These are phyloP conservation scores for Nycteola revayana DNA, from an alignment of 2,888 invertebrate species.

Conservation along the genomic window DNA sequence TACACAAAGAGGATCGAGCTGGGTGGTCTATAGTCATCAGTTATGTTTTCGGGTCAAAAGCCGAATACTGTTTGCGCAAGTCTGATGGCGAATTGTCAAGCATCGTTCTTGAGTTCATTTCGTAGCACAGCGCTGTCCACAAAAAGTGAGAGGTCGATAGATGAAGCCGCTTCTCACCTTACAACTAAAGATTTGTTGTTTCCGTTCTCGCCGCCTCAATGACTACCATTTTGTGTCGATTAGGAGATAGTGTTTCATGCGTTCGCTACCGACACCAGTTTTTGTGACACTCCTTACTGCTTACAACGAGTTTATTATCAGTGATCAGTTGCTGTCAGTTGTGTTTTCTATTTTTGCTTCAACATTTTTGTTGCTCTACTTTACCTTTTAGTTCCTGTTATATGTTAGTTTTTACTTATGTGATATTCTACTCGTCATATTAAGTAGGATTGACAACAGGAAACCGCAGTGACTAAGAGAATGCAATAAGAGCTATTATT, in stretches of 20 bases:
- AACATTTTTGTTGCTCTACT: conserved; percentile 44
- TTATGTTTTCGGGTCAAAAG: conserved; percentile 65
- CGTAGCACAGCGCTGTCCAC: conserved; percentile 37
- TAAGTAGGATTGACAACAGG: conserved; percentile 51
- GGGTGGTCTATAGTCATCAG: conserved; percentile 68
- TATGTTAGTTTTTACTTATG: conserved; percentile 21
- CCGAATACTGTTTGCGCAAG: conserved; percentile 56
- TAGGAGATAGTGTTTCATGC: conserved; percentile 79
- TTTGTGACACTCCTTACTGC: conserved; percentile 74
- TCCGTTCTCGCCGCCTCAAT: conserved; percentile 78
- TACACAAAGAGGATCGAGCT: conserved; percentile 49
- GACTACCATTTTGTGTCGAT: conserved; percentile 80
- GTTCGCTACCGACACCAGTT: conserved; percentile 76
- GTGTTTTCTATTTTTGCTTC: conserved; percentile 45
- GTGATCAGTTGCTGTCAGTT: conserved; percentile 56
- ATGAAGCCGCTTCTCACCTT: conserved; percentile 60
- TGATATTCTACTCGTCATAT: conserved; percentile 37
- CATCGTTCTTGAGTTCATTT: conserved; percentile 38
- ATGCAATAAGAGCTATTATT: conserved; percentile 67
- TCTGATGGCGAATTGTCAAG: conserved; percentile 64
- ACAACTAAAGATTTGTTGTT: conserved; percentile 75
- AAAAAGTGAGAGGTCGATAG: conserved; percentile 70
- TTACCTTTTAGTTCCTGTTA: conserved; percentile 32
- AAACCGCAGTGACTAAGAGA: conserved; percentile 61
- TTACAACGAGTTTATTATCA: conserved; percentile 75